Percentiles rank a stretch among this genome's conserved stretches.
Evolutionary conservation across 2,797 vertebrate species (phyloP).

Genomic region (Pitangus sulphuratus): DNA sequence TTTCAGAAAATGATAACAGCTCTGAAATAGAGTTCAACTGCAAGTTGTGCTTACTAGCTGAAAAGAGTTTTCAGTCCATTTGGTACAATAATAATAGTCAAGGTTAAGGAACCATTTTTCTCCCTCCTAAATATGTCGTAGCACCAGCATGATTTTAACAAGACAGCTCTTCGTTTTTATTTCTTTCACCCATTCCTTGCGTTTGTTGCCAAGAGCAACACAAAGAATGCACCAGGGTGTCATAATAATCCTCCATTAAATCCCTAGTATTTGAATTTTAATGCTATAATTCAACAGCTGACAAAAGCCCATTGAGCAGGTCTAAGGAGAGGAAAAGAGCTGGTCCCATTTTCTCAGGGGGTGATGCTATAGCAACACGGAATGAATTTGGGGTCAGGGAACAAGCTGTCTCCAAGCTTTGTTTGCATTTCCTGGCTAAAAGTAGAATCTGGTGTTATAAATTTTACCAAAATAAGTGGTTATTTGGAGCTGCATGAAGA

Average conservation of each 20-base stretch:
- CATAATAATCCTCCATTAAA: constrained; percentile 87
- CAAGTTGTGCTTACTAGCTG: neutral
- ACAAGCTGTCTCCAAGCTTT: constrained; percentile 80
- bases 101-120: constrained; percentile 50
- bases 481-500: constrained; percentile 66
- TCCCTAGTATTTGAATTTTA: constrained; percentile 84
- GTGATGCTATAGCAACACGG: constrained; percentile 85
- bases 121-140: constrained; percentile 32
- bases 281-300: constrained; percentile 85
- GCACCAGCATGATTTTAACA: constrained; percentile 47
- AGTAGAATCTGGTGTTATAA: constrained; percentile 75
- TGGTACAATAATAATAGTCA: neutral
- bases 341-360: constrained; percentile 80
- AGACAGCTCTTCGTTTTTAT: constrained; percentile 58
- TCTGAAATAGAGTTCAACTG: constrained; percentile 38
- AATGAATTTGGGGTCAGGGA: constrained; percentile 84
- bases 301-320: constrained; percentile 84
- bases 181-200: constrained; percentile 69
- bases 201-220: constrained; percentile 78
- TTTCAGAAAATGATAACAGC: constrained; percentile 41
- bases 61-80: constrained; percentile 35
- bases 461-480: constrained; percentile 75
- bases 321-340: constrained; percentile 76
- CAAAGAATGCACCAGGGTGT: constrained; percentile 79
- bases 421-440: constrained; percentile 82